These are phyloP conservation scores for Hofmannophila pseudospretella DNA, from an alignment of 2,888 invertebrate genomes.

Conservation along the genomic window DNA sequence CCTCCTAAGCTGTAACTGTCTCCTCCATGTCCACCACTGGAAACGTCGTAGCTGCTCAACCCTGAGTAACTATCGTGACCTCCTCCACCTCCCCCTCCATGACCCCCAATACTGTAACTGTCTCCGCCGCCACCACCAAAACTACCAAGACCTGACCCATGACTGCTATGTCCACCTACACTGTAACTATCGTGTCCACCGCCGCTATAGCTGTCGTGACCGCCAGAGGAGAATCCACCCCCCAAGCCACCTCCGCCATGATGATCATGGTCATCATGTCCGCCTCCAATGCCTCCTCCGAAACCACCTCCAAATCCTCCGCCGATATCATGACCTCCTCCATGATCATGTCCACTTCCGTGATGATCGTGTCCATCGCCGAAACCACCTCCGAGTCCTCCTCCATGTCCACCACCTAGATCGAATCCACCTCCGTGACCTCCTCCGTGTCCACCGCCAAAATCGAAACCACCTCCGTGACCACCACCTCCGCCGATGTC, in stretches of 20 bases:
- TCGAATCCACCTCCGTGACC: slow-evolving; percentile 20
- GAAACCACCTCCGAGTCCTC: slow-evolving; percentile 20
- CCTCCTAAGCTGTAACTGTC: slow-evolving; percentile 14
- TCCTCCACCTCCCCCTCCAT: slow-evolving; percentile 25
- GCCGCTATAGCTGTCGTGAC: slow-evolving; percentile 19
- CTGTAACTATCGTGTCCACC: slow-evolving; percentile 14
- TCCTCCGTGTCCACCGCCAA: slow-evolving; percentile 21
- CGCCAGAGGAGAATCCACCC: slow-evolving; percentile 19
- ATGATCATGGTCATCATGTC: slow-evolving; percentile 15
- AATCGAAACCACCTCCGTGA: slow-evolving; percentile 16
- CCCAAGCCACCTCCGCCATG: slow-evolving; percentile 20
- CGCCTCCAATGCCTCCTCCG: slow-evolving; percentile 17
- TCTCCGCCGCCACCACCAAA: slow-evolving; percentile 23
- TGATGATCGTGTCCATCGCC: slow-evolving; percentile 19
- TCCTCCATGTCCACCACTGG: slow-evolving; percentile 18
- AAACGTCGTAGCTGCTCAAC: slow-evolving; percentile 20
- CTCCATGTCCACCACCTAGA: slow-evolving; percentile 26
- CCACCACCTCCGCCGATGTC: slow-evolving; percentile 12
- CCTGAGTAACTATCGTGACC: slow-evolving; percentile 14
- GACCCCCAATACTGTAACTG: slow-evolving; percentile 17
- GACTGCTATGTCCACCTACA: slow-evolving; percentile 21
- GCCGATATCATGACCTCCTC: slow-evolving; percentile 26
- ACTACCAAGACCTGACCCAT: slow-evolving; percentile 21
- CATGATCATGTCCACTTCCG: slow-evolving; percentile 25
- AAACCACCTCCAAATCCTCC: slow-evolving; percentile 26